phyloP scores from a whole-genome alignment of 2,797 vertebrate species.

The Lagodon rhomboides region DNA sequence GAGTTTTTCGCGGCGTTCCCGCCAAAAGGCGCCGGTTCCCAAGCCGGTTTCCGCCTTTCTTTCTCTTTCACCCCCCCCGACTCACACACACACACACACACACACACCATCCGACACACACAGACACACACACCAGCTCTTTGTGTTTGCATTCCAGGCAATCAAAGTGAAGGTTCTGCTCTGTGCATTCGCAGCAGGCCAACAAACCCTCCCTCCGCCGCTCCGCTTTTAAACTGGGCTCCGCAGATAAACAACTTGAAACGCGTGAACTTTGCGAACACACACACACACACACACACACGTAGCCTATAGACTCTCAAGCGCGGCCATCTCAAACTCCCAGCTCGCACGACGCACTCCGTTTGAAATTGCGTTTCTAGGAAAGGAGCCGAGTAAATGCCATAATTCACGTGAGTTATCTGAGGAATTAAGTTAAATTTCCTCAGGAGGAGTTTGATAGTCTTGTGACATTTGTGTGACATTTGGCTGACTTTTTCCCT shows the following conservation, averaged over 20 bases:
- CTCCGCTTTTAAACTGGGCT: constrained; percentile 71
- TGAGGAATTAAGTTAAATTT: constrained; percentile 74
- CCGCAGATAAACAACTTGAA: constrained; percentile 76
- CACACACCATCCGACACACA: constrained; percentile 16
- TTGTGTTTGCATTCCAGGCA: constrained; percentile 78
- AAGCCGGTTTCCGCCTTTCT: constrained; percentile 43
- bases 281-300: constrained; percentile 2
- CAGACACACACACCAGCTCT: constrained; percentile 39
- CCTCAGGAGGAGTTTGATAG: constrained; percentile 70
- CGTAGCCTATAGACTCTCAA: background rate
- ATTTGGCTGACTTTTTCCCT: constrained; percentile 77
- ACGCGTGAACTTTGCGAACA: constrained; percentile 57
- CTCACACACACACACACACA: background rate
- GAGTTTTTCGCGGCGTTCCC: constrained; percentile 66
- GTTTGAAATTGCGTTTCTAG: constrained; percentile 64
- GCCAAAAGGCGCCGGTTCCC: constrained; percentile 73
- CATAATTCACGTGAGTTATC: constrained; percentile 67
- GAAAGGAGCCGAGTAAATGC: constrained; percentile 67
- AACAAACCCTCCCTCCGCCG: constrained; percentile 30
- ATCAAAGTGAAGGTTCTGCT: constrained; percentile 75
- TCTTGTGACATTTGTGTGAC: constrained; percentile 81
- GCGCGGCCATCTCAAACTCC: constrained; percentile 41
- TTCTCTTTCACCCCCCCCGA: constrained; percentile 30
- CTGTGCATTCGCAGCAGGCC: constrained; percentile 63
- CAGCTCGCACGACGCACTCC: constrained; percentile 30